Evolutionary conservation across 2,797 vertebrate genomes (phyloP), one percentile per base, ranked within the genome.

Genomic region (Australoheros facetus): DNA sequence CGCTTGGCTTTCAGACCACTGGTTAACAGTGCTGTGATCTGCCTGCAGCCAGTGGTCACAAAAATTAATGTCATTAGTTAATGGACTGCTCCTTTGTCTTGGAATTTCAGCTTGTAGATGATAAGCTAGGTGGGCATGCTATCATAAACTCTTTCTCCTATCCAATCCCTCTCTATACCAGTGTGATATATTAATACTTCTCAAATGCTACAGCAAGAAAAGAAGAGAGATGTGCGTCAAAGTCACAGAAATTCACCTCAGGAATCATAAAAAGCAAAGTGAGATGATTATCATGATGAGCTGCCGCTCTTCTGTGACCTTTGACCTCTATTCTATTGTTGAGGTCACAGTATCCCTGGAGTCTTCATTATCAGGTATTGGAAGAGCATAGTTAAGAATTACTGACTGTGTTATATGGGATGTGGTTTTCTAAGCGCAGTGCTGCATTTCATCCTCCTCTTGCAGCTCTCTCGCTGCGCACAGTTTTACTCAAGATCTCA

Each of bases 281-380:
- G 60, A 72, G 56, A 57, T 74, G n/a, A 87, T 89, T 87, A 87
- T 30, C n/a, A 81, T 86, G 51, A 78, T 81, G 64, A 83, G 82
- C 53, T 30, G 80, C 21, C 51, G 17, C 54, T 51, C 9, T 45
- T 30, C 1, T 13, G 2, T 82, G 83, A 89, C 88, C 87, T 85
- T 59, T 88, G 85, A 87, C 88, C 86, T 48, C 19, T 5, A 19
- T 59, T 79, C 70, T 48, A 39, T 71, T 51, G 30, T 42, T 10
- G 17, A 77, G 81, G 78, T 39, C 74, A 21, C 53, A 13, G 12
- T 2, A 3, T 84, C 91, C 84, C 88, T 1, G 2, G 81, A 86
- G 91, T 84, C 87, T 53, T 92, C 80, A 92, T 94, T 94, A 93
- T 34, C 37, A 45, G 7, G 9, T 14, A 76, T 53, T 77, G 45